Percentiles rank a stretch among this genome's conserved stretches.
phyloP scores from a whole-genome alignment of 1,140 invertebrate genomes.

The Meloidogyne floridensis region DNA sequence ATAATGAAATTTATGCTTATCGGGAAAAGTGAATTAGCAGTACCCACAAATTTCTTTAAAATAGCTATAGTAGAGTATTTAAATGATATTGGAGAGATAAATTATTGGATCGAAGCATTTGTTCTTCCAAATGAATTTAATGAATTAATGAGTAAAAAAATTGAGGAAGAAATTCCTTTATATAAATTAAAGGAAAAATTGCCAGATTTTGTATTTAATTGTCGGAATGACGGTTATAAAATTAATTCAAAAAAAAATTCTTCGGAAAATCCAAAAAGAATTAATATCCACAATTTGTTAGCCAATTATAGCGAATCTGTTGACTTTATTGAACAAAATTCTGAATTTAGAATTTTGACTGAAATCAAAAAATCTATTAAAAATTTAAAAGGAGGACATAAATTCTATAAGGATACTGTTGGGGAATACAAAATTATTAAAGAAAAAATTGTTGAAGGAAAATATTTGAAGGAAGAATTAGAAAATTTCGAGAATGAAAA shows the following conservation, averaged over 20 bases:
- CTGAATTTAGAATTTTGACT: neutral
- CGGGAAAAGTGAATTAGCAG: neutral
- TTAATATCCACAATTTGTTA: neutral
- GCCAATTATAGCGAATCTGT: neutral
- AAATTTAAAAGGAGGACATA: neutral
- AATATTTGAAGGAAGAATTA: neutral
- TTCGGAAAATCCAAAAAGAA: neutral
- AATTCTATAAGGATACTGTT: neutral
- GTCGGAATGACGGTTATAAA: neutral
- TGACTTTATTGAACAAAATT: neutral
- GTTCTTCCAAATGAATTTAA: neutral
- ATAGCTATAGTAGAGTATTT: neutral
- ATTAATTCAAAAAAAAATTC: neutral
- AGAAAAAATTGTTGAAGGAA: neutral
- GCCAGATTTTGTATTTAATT: neutral
- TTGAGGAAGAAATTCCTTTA: neutral
- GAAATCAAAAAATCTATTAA: neutral
- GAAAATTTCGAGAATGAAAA: neutral
- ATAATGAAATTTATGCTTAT: neutral
- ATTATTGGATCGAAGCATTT: constrained; percentile 12
- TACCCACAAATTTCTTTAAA: constrained; percentile 13
- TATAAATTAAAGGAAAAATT: neutral
- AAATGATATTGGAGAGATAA: neutral
- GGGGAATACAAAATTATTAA: neutral
- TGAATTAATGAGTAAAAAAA: neutral